phyloP scores from a whole-genome alignment of 2,113 vertebrate species.

The Centropus unirufus region DNA sequence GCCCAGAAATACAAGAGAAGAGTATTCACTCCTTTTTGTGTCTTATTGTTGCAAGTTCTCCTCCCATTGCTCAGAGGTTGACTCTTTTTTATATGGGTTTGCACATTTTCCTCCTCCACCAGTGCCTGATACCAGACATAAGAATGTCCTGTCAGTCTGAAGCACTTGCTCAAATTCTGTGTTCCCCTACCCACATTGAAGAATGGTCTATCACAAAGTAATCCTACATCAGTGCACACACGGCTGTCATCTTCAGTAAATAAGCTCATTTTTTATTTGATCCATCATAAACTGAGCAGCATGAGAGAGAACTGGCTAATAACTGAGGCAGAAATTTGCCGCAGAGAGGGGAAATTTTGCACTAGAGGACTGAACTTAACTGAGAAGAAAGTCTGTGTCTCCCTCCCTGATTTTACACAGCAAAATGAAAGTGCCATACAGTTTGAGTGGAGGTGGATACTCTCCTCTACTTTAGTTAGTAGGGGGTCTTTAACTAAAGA shows the following conservation, averaged over 20 bases:
- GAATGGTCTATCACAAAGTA: neutral
- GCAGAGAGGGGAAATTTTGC: neutral
- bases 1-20: neutral
- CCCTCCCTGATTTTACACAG: neutral
- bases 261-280: neutral
- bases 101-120: neutral
- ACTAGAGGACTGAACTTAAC: neutral
- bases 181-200: neutral
- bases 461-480: neutral
- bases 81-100: neutral
- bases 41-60: neutral
- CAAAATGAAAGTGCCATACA: neutral
- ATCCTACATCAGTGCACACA: neutral
- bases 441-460: neutral
- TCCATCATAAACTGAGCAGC: neutral
- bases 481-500: neutral
- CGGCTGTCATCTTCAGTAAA: neutral
- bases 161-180: neutral
- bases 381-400: neutral
- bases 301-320: neutral
- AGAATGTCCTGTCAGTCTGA: neutral
- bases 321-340: neutral
- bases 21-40: neutral
- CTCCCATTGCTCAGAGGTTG: neutral
- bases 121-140: neutral